Base-by-base conservation (phyloP, 2,113 vertebrate species). In the Prochilodus magdalenae region DNA sequence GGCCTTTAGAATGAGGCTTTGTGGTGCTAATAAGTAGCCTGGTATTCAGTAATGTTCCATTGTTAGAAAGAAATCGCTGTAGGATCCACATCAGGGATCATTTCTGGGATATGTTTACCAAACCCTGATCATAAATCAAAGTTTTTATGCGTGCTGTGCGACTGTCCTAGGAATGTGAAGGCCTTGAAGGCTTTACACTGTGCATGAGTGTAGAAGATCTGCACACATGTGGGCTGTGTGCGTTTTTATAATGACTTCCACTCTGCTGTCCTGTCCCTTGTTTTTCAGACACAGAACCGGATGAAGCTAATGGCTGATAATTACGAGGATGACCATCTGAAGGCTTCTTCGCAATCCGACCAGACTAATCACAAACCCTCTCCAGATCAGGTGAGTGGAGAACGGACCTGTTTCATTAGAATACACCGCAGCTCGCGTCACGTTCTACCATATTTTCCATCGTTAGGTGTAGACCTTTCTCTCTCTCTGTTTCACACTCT, bases 281-380 rank as follows among this genome's bases (percentile, higher is more conserved):
- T 63, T 69, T 63, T 26, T 75, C 73, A 99, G 98, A 99, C 97
- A 40, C 97, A 99, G 89, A 99, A 99, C 91, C 94, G 97, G 80
- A 99, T 99, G 98, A 99, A 99, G 92, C 90, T 99, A 85, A 98
- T 99, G 97, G 96, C 98, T 0, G 96, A 99, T 91, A 99, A 98
- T 91, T 99, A 99, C 13, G 98, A 99, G 87, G 97, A 97, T 26
- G 97, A 98, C 81, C 95, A 97, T 90, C 93, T 96, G 82, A 97
- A 95, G 90, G 93, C 95, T 84, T 80, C 89, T 10, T 81, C 90
- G 40, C 96, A 94, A 93, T 93, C 96, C 88, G 96, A 94, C 86
- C 96, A 95, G 92, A 96, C 94, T 84, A 97, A 98, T 87, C 96
- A 97, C 90, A 99, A 96, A 80, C 97, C 97, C 94, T 99, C 98